These are phyloP conservation scores for Amblyornis subalaris DNA, from an alignment of 2,113 vertebrate species.

Conservation along the genomic window DNA sequence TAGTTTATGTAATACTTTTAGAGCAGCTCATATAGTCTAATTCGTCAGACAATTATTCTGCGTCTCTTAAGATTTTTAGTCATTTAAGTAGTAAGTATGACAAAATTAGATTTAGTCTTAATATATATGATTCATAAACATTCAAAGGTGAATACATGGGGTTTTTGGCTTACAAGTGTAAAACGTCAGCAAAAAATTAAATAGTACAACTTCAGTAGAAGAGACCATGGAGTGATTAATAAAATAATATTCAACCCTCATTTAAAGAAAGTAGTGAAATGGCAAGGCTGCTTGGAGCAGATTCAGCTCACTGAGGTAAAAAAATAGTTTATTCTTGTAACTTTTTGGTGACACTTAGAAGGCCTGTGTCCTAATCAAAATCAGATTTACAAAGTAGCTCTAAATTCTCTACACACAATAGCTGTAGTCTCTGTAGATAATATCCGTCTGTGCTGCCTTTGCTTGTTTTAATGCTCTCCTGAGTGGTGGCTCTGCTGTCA, in stretches of 20 bases:
- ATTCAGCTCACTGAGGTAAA: background rate
- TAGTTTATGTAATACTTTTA: conserved; percentile 7
- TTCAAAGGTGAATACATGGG: background rate
- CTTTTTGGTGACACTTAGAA: background rate
- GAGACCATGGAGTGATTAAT: background rate
- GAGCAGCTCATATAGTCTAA: background rate
- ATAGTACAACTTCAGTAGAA: background rate
- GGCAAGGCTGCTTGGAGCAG: background rate
- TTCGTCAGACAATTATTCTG: conserved; percentile 28
- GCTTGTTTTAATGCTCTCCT: background rate
- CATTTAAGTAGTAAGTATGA: conserved; percentile 8
- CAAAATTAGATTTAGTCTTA: conserved; percentile 7
- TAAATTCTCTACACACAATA: background rate
- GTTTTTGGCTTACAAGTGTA: background rate
- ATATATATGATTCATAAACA: background rate
- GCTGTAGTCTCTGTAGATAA: background rate
- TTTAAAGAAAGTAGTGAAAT: background rate
- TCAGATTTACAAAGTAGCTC: background rate
- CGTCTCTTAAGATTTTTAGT: conserved; percentile 30
- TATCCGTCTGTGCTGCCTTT: background rate
- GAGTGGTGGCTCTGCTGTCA: background rate
- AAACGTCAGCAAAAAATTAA: conserved; percentile 8
- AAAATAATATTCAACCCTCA: background rate
- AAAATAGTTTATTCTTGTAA: background rate
- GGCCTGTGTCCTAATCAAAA: background rate